Evolutionary conservation across 1,140 invertebrate species (phyloP).

Genomic region (Leptopilina clavipes): DNA sequence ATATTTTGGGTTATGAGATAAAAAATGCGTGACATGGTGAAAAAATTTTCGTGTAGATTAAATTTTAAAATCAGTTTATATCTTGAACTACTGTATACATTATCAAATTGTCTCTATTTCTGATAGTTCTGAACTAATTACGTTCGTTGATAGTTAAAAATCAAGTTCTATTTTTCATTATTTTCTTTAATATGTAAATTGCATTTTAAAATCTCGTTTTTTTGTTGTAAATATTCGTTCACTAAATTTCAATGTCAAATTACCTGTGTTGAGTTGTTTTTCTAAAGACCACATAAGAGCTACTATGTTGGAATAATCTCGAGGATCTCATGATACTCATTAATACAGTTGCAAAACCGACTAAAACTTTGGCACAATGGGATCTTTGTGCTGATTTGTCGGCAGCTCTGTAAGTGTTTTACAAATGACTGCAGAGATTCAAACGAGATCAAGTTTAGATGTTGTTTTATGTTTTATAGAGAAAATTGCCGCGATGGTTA

Average conservation of each 20-base stretch:
- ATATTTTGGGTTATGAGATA: background rate
- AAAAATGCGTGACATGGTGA: background rate
- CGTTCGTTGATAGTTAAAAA: no score
- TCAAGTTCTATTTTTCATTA: no score
- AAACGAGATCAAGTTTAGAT: constrained; percentile 50
- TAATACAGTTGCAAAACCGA: constrained; percentile 49
- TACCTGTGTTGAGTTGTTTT: constrained; percentile 43
- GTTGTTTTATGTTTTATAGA: constrained; percentile 42
- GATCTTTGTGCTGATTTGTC: constrained; percentile 43
- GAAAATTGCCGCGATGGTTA: constrained; percentile 36
- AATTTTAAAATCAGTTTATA: background rate
- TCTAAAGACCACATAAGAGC: constrained; percentile 41
- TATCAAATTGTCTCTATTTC: background rate
- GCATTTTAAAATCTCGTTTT: background rate
- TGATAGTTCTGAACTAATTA: no score
- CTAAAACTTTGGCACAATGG: constrained; percentile 46
- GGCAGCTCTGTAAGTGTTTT: constrained; percentile 44
- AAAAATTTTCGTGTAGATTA: background rate
- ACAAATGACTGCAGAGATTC: constrained; percentile 43
- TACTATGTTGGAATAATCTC: constrained; percentile 23
- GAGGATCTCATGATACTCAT: constrained; percentile 47
- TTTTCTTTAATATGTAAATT: no score
- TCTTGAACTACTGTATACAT: background rate
- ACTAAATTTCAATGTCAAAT: constrained; percentile 19
- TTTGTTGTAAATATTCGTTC: background rate